Conservation (phyloP, 2,797 vertebrate genomes). For the Echeneis naucrates region DNA sequence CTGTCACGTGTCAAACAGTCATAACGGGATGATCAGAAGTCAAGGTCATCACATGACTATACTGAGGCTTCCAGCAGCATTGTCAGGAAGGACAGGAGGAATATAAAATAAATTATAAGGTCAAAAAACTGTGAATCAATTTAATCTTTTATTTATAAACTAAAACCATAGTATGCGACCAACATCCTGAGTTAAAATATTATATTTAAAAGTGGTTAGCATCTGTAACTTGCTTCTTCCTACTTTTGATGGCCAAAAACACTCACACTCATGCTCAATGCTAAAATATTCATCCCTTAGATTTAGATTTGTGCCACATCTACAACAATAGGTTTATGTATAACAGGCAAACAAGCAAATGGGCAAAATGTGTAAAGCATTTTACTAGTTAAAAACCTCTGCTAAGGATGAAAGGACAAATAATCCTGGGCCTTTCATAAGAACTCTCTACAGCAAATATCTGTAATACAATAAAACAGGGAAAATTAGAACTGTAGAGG, state of each 20-base stretch:
- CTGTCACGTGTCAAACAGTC: conserved; percentile 82
- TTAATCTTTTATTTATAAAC: background rate
- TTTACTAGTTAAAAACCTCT: background rate
- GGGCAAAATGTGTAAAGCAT: background rate
- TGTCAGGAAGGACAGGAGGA: background rate
- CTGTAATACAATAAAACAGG: background rate
- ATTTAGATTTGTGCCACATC: no score
- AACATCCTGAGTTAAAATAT: conserved; percentile 7
- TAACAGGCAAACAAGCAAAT: background rate
- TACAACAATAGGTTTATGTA: no score
- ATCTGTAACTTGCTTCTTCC: background rate
- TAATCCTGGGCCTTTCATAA: background rate
- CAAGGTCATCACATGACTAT: conserved; percentile 35
- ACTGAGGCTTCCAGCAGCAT: conserved; percentile 10
- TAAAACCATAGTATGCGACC: background rate
- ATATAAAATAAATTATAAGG: no score
- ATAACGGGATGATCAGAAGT: conserved; percentile 52
- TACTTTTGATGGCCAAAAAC: background rate
- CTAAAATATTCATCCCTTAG: no score
- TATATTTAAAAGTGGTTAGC: conserved; percentile 3
- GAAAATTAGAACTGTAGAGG: background rate
- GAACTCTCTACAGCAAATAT: background rate
- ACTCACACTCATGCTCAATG: no score
- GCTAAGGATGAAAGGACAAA: background rate
- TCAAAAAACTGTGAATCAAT: no score